Evolutionary conservation across 2,113 vertebrate species (phyloP).

Genomic region (Connochaetes taurinus): DNA sequence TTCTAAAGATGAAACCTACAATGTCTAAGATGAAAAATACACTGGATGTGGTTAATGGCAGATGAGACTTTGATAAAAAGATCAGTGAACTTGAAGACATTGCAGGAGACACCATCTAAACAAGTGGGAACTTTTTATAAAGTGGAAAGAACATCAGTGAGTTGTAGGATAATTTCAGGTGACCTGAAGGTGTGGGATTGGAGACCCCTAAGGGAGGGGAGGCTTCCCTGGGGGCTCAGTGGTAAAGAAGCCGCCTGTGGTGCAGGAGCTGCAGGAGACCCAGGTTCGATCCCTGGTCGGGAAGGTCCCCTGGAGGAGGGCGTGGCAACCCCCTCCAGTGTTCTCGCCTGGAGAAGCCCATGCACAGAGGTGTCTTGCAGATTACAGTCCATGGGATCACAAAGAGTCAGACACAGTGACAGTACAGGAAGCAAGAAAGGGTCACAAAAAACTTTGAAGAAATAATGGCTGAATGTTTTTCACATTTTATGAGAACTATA

Average conservation of each 20-base stretch:
- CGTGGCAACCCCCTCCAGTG: fast-evolving
- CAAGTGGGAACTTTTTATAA: not conserved
- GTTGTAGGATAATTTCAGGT: not conserved
- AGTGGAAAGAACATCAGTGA: not conserved
- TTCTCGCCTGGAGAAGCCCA: not conserved
- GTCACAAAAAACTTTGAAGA: not conserved
- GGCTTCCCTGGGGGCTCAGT: not conserved
- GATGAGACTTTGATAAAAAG: not conserved
- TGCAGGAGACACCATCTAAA: not conserved
- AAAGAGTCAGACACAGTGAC: not conserved
- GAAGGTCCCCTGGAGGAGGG: not conserved
- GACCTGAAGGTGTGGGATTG: not conserved
- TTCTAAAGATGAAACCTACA: not conserved
- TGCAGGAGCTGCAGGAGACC: not conserved
- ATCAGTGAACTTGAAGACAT: not conserved
- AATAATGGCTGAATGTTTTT: not conserved
- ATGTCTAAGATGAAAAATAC: not conserved
- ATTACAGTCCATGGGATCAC: not conserved
- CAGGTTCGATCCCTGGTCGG: fast-evolving
- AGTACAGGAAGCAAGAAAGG: not conserved
- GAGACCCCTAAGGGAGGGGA: not conserved
- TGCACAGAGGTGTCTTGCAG: not conserved
- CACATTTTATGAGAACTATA: not conserved
- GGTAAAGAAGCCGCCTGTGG: not conserved
- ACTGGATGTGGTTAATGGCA: not conserved